Percentiles rank a stretch among this genome's conserved stretches.
Evolutionary conservation across 2,113 vertebrate genomes (phyloP).

Genomic region (Empidonax traillii): DNA sequence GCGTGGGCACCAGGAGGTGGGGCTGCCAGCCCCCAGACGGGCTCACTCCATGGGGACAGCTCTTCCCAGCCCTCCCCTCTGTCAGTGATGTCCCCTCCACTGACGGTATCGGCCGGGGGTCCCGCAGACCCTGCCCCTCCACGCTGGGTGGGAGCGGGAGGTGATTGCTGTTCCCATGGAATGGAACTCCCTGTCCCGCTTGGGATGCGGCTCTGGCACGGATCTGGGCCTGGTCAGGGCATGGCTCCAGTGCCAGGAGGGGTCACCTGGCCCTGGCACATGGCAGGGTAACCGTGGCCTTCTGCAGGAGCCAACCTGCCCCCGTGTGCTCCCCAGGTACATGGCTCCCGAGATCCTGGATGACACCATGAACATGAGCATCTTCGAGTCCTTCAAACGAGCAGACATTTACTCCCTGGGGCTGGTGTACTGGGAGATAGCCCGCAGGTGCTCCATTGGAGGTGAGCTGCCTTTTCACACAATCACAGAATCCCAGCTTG

Average conservation of each 20-base stretch:
- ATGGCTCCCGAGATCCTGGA: conserved; percentile 98
- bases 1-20: conserved; percentile 93
- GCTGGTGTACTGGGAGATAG: conserved; percentile 96
- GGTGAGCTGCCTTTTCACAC: conserved; percentile 69
- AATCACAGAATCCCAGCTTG: fast-evolving
- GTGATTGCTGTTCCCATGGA: fast-evolving
- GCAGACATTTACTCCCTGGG: conserved; percentile 94
- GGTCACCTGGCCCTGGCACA: fast-evolving
- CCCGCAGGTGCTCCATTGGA: conserved; percentile 87
- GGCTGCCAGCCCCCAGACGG: fast-evolving
- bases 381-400: conserved; percentile 96
- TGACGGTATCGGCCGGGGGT: fast-evolving
- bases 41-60: fast-evolving
- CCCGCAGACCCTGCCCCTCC: neutral
- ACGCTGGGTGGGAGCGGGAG: fast-evolving
- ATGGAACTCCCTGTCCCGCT: fast-evolving
- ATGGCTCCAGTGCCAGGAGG: neutral
- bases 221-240: neutral
- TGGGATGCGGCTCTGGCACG: fast-evolving
- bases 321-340: conserved; percentile 80
- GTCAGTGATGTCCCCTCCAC: fast-evolving
- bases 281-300: neutral
- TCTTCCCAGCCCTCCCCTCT: neutral
- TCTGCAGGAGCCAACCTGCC: fast-evolving
- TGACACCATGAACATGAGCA: conserved; percentile 86